These are phyloP conservation scores for Mythimna loreyi DNA, from an alignment of 2,888 invertebrate species.

Conservation along the genomic window DNA sequence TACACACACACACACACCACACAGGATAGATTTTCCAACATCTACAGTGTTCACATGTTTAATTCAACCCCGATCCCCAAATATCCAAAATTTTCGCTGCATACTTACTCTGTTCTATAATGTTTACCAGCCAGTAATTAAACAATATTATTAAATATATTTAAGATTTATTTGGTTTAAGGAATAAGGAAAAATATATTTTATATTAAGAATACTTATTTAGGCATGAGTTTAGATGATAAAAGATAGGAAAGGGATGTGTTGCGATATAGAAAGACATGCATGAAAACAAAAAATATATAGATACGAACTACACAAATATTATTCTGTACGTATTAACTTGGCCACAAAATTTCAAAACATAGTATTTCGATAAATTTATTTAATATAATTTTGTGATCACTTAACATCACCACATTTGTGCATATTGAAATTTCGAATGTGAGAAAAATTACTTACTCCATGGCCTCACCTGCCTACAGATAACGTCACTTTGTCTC, in stretches of 20 bases:
- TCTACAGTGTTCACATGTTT: neutral
- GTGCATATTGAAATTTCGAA: conserved; percentile 24
- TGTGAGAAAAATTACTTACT: conserved; percentile 32
- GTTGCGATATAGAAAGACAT: conserved; percentile 62
- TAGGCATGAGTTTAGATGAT: conserved; percentile 53
- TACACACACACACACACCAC: conserved; percentile 32
- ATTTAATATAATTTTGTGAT: conserved; percentile 26
- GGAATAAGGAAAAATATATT: conserved; percentile 33
- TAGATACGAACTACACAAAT: conserved; percentile 52
- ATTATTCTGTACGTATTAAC: conserved; percentile 30
- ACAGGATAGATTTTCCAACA: conserved; percentile 8
- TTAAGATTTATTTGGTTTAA: conserved; percentile 35
- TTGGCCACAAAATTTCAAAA: conserved; percentile 41
- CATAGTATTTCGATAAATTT: conserved; percentile 29
- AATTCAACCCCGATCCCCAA: conserved; percentile 3
- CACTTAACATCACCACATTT: conserved; percentile 18
- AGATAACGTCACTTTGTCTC: conserved; percentile 25
- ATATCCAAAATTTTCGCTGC: neutral
- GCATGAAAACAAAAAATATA: conserved; percentile 57
- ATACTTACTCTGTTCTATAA: conserved; percentile 27
- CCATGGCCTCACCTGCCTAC: conserved; percentile 12
- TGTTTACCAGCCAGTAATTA: conserved; percentile 12
- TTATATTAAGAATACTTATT: conserved; percentile 34
- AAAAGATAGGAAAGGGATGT: conserved; percentile 40
- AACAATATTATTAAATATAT: conserved; percentile 19